These are phyloP conservation scores for Saxicola maurus DNA, from an alignment of 2,797 vertebrate genomes.

Conservation along the genomic window DNA sequence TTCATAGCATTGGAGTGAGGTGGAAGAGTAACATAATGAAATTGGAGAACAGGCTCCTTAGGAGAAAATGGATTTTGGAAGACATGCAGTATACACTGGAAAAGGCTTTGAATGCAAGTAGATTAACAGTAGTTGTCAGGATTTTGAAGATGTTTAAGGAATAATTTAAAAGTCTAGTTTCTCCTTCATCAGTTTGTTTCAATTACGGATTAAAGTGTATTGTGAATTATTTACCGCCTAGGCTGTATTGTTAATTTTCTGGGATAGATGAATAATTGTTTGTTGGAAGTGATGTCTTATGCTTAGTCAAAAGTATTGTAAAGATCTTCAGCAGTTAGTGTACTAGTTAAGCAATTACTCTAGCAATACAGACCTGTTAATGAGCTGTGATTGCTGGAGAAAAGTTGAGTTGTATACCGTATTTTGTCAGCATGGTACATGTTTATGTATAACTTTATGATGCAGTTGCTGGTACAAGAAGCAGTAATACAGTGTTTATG, in stretches of 20 bases:
- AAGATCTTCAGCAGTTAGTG: neutral
- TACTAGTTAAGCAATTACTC: neutral
- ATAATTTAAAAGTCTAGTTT: neutral
- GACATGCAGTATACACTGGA: neutral
- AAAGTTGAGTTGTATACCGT: rapidly evolving
- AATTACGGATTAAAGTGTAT: neutral
- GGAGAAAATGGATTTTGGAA: neutral
- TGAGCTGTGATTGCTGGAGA: neutral
- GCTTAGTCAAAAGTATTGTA: neutral
- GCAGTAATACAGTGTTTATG: neutral
- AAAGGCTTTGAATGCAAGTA: neutral
- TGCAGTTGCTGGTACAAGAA: neutral
- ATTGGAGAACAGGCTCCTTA: neutral
- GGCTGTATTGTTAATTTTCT: neutral
- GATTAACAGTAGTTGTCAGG: neutral
- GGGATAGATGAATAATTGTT: neutral
- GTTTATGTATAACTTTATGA: neutral
- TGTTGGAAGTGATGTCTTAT: neutral
- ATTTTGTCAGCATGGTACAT: neutral
- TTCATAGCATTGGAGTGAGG: neutral
- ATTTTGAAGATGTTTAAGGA: neutral
- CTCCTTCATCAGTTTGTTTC: neutral
- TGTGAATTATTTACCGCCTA: neutral
- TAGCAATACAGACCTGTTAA: neutral
- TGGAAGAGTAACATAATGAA: neutral